A percentile compares a stretch with the other conserved stretches of the same genome.
Evolutionary conservation across 2,797 vertebrate genomes (phyloP).

Genomic region (Amazonetta brasiliensis): DNA sequence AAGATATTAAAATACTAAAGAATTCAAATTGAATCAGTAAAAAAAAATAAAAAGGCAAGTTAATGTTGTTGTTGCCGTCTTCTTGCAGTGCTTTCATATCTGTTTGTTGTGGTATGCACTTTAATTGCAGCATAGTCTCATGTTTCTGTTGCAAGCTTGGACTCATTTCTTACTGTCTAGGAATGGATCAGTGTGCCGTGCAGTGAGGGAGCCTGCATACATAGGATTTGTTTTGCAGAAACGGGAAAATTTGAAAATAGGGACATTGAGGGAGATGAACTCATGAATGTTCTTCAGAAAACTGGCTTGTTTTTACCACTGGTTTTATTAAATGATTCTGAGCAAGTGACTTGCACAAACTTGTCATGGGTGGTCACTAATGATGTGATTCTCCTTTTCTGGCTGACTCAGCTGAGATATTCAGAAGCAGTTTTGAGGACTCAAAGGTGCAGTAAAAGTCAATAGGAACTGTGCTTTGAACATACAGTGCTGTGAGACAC

Average conservation of each 20-base stretch:
- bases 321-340: constrained; percentile 23
- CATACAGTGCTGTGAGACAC: background rate
- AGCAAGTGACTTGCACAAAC: background rate
- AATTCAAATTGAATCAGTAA: background rate
- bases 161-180: background rate
- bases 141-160: background rate
- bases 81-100: background rate
- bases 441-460: constrained; percentile 50
- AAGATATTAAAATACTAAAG: background rate
- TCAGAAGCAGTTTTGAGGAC: constrained; percentile 16
- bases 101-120: background rate
- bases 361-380: constrained; percentile 39
- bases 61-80: background rate
- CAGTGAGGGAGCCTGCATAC: background rate
- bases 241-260: background rate
- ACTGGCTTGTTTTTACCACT: background rate
- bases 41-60: background rate
- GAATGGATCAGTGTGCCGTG: background rate
- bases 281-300: background rate
- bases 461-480: background rate
- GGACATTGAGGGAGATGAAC: background rate
- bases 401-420: constrained; percentile 24
- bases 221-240: background rate
- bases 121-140: background rate
- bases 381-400: background rate